phyloP scores from a whole-genome alignment of 2,888 invertebrate species.

The Eristalis tenax region DNA sequence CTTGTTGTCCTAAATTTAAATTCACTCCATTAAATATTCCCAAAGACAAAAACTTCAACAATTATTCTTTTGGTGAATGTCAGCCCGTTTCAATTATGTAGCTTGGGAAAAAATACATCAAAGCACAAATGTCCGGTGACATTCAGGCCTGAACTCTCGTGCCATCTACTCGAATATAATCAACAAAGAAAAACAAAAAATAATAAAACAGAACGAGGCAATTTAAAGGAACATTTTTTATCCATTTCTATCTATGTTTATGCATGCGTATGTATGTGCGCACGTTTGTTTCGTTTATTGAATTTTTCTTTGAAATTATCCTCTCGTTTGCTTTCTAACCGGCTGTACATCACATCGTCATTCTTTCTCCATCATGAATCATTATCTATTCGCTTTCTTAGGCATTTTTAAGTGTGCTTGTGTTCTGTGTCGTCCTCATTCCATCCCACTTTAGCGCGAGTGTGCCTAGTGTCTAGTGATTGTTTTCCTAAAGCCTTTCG shows the following conservation, averaged over 20 bases:
- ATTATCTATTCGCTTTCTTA: slow-evolving; percentile 37
- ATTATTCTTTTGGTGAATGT: slow-evolving; percentile 7
- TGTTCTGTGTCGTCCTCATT: slow-evolving; percentile 13
- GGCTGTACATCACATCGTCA: slow-evolving; percentile 45
- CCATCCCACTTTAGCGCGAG: neutral
- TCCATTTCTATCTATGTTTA: slow-evolving; percentile 1
- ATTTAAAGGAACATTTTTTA: neutral
- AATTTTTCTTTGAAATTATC: slow-evolving; percentile 51
- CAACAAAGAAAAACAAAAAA: neutral
- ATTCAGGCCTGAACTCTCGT: slow-evolving; percentile 38
- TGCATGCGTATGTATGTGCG: neutral
- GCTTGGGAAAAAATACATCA: slow-evolving; percentile 13
- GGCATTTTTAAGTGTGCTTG: slow-evolving; percentile 32
- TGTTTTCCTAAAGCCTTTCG: slow-evolving; percentile 19
- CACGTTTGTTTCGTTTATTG: slow-evolving; percentile 25
- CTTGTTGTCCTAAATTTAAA: neutral
- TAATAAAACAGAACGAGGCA: neutral
- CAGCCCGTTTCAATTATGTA: slow-evolving; percentile 8
- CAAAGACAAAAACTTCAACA: neutral
- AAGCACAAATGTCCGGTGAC: slow-evolving; percentile 43
- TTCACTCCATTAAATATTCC: slow-evolving; percentile 2
- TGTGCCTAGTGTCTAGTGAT: neutral
- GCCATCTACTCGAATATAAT: neutral
- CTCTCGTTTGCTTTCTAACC: neutral
- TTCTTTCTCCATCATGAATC: slow-evolving; percentile 42